Percentiles rank a stretch among this genome's conserved stretches.
phyloP scores from a whole-genome alignment of 2,888 invertebrate species.

The Epinotia brunnichana region DNA sequence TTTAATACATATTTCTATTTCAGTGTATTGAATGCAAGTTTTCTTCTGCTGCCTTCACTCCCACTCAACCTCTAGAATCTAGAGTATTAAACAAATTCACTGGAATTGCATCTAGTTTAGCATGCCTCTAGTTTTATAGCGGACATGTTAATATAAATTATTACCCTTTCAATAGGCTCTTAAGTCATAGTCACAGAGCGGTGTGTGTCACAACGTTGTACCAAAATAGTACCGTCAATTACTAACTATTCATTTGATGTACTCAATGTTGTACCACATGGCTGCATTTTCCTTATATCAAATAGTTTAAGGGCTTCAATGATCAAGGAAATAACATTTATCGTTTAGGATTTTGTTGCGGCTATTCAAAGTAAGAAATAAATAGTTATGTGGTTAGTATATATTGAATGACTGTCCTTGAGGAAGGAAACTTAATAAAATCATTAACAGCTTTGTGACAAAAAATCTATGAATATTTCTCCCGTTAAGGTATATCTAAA shows the following conservation, averaged over 20 bases:
- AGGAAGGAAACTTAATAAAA: not conserved
- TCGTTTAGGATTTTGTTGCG: not conserved
- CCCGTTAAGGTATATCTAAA: too few species aligned
- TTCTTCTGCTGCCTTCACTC: too few species aligned
- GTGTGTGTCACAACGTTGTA: conserved; percentile 16
- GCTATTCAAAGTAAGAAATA: not conserved
- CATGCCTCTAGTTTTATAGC: not conserved
- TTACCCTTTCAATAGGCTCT: not conserved
- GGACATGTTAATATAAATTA: conserved; percentile 13
- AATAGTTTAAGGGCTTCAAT: not conserved
- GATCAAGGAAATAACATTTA: not conserved
- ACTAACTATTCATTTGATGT: conserved; percentile 14
- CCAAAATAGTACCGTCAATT: conserved; percentile 19
- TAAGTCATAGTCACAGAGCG: conserved; percentile 2
- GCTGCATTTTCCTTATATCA: not conserved
- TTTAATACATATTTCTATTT: too few species aligned
- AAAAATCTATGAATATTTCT: too few species aligned
- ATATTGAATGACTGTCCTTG: not conserved
- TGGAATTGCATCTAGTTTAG: not conserved
- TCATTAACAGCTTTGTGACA: not conserved
- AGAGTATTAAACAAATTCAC: not conserved
- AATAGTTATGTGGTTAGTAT: not conserved
- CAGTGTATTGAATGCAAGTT: too few species aligned
- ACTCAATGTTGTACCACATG: not conserved
- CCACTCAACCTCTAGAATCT: too few species aligned